These are phyloP conservation scores for Onthophagus sagittarius DNA, from an alignment of 2,888 invertebrate species.

Conservation along the genomic window DNA sequence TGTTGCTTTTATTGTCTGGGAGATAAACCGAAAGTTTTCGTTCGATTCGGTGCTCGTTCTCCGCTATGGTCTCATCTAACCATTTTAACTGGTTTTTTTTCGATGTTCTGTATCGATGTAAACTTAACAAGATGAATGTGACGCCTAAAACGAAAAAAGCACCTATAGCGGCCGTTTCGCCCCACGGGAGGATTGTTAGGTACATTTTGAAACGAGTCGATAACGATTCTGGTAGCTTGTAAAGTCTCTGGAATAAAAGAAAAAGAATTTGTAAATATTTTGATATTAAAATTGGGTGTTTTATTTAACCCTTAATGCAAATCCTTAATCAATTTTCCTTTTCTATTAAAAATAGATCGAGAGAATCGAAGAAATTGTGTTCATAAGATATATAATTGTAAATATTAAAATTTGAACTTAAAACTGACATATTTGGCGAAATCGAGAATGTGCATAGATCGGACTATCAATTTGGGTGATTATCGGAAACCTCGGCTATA, in stretches of 20 bases:
- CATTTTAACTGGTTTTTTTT: constrained; percentile 28
- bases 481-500: too few relatives aligned
- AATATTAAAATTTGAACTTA: too few relatives aligned
- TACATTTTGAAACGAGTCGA: constrained; percentile 67
- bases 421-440: too few relatives aligned
- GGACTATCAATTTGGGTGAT: too few relatives aligned
- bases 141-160: constrained; percentile 52
- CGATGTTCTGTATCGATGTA: constrained; percentile 40
- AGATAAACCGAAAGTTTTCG: constrained; percentile 39
- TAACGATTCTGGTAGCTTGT: constrained; percentile 59
- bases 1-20: constrained; percentile 35
- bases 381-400: too few relatives aligned
- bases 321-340: background rate
- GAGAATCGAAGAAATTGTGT: too few relatives aligned
- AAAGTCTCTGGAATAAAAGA: constrained; percentile 59
- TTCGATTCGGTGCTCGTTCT: constrained; percentile 40
- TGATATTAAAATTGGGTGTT: background rate
- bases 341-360: too few relatives aligned
- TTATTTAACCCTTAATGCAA: background rate
- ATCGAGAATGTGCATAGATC: too few relatives aligned
- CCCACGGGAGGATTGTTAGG: constrained; percentile 65
- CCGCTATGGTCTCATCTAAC: constrained; percentile 42
- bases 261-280: background rate
- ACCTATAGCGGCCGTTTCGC: constrained; percentile 58
- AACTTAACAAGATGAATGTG: constrained; percentile 52